Base-by-base conservation (phyloP, 2,113 vertebrate species). In the Varanus komodoensis region DNA sequence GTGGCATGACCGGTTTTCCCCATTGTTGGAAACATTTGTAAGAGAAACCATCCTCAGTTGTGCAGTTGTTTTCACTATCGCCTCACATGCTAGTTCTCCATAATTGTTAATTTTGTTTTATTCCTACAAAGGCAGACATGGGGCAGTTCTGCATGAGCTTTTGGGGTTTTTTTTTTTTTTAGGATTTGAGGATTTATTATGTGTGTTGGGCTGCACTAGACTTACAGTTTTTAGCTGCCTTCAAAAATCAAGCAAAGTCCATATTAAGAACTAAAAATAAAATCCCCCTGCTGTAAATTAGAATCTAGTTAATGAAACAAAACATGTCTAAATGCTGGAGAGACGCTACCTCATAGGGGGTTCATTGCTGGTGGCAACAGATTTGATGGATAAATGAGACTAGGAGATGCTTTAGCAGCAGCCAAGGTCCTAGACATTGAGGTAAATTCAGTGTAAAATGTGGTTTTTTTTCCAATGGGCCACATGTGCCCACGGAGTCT, bases 251-350 rank as follows among this genome's bases (percentile, higher is more conserved):
- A 88, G 38, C 21, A 15, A 88, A 52, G 29, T 74, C 74, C 79
- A 27, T 85, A 88, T 80, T 88, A 84, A 64, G 68, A 73, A 74
- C 32, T 64, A 67, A 84, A 84, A 85, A 88, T 50, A 78, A 86
- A 85, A 71, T 38, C 34, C 29, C 15, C 25, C 71, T 23, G 7
- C 77, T 48, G 3, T 88, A 88, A 91, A 91, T 81, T 81, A 88
- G 32, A 80, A 85, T 61, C 75, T 61, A 1, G 85, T 88, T 91
- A 85, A 88, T 91, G 68, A 91, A 91, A 79, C 82, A 85, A 91
- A 91, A 85, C 54, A 64, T 88, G 82, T 27, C 75, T 25, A 74
- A 87, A 50, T 79, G 67, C 17, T 88, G 82, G 67, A 57, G 50
- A 88, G 74, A 84, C 48, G 15, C 82, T 80, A 88, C 87, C 87